Base-by-base conservation (phyloP, 2,888 invertebrate species). In the Sesia bembeciformis region DNA sequence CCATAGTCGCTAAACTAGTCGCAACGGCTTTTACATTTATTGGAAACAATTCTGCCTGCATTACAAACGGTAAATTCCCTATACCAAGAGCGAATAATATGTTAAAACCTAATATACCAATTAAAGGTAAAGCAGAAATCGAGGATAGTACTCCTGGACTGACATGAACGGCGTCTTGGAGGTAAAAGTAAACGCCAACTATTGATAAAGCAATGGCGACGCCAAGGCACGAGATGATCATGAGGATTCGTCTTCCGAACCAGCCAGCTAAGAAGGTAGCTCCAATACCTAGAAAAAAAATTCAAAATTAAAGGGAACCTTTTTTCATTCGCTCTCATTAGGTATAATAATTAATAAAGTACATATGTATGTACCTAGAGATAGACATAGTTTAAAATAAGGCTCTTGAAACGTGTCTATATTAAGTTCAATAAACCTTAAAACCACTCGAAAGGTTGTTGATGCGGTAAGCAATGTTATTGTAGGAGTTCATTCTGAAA, bases 11-110 rank as follows among this genome's bases (percentile, higher is more conserved):
- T 3, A 90, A 60, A 3, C 92, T 92, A 0, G 92, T 91, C 0
- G 93, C 93, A 0, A 87, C 80, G 0, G 91, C 91, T 66, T 93
- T 93, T 0, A 93, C 91, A 58, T 92, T 92, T 0, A 91, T 91
- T 0, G 93, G 91, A 62, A 93, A 93, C 4, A 93, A 63, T 68
- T 93, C 93, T 0, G 92, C 92, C 63, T 93, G 90, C 79, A 93
- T 84, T 60, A 93, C 90, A 58, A 92, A 92, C 0, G 93, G 90
- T 40, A 93, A 64, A 38, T 91, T 92, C 1, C 91, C 92, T 40
- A 93, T 76, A 0, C 93, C 93, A 4, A 91, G 70, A 0, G 92
- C 90, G 53, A 92, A 91, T n/a, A 91, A 72, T 3, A 92, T 69
- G 54, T 92, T 91, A 64, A 92, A 93, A 5, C 90, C 75, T 51